Evolutionary conservation across 2,113 vertebrate species (phyloP).

Genomic region (Galbula dea): DNA sequence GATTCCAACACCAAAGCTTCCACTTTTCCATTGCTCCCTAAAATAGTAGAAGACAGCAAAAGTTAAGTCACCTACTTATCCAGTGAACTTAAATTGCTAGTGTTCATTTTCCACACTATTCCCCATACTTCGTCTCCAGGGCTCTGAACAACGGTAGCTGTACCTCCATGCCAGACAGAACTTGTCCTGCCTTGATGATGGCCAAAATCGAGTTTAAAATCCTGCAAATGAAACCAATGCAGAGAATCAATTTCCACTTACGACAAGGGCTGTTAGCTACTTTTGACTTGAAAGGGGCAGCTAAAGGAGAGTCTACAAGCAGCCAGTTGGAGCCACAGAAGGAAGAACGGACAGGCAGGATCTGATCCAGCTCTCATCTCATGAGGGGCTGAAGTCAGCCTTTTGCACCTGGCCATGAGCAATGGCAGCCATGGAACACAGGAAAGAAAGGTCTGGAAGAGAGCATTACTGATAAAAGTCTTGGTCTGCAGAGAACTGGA

Average conservation of each 20-base stretch:
- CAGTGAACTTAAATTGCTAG: slow-evolving; percentile 75
- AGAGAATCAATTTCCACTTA: neutral
- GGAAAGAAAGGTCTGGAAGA: neutral
- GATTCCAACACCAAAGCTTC: neutral
- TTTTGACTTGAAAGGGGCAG: neutral
- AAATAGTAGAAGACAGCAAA: neutral
- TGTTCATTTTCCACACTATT: slow-evolving; percentile 86
- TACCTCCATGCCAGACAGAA: slow-evolving; percentile 85
- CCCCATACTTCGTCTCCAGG: slow-evolving; percentile 90
- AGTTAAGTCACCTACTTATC: slow-evolving; percentile 83
- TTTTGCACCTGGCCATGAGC: neutral
- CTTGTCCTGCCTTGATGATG: slow-evolving; percentile 67
- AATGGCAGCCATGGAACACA: neutral
- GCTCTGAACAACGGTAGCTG: slow-evolving; percentile 83
- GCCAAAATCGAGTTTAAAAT: slow-evolving; percentile 87
- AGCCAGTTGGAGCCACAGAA: neutral
- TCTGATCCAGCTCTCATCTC: neutral
- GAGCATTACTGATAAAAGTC: neutral
- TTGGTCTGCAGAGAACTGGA: neutral
- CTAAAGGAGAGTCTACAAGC: neutral
- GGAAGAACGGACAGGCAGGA: neutral
- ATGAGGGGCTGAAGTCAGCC: neutral
- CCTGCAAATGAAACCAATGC: slow-evolving; percentile 72
- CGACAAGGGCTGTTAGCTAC: neutral
- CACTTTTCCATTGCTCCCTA: neutral